Evolutionary conservation across 2,113 vertebrate species (phyloP), one percentile per base, ranked within the genome.

Genomic region (Prunella himalayana): DNA sequence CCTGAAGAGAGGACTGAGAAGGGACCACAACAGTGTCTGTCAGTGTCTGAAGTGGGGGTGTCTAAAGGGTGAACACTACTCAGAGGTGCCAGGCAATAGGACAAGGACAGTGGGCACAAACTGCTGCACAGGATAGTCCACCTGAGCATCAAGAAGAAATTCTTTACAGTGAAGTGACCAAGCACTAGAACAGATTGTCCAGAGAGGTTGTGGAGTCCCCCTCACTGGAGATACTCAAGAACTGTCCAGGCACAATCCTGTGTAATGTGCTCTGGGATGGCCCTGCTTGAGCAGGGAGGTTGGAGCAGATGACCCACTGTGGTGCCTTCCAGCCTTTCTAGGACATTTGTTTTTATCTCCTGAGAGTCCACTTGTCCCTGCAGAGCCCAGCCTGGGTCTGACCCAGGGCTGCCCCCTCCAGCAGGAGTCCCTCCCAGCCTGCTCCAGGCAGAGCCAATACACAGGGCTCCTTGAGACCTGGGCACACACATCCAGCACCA

Each of bases 391-490:
- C 1, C 10, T 37, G 76, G 53, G 19, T 42, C 57, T 60, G 56
- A 59, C 21, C 57, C 47, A 51, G 13, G 64, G 39, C 13, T 4
- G 2, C n/a, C 22, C 51, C 30, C 20, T 16, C 9, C 11, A 15
- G 17, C 50, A 45, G 37, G 21, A 50, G 20, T 10, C 8, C 9
- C 25, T 53, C 22, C 63, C 9, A 1, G 7, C 13, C 45, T 35
- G 41, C 53, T 61, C 21, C 0, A 0, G 53, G 35, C 49, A 82
- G 11, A 49, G 27, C 27, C 28, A 15, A 15, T 3, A 6, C 4
- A 2, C 1, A 1, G 10, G 7, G 39, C 4, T 90, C 19, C 20
- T 61, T 2, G 1, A 21, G 53, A 19, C 20, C 4, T 1, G 2
- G 18, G 11, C 28, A 73, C 28, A 80, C n/a, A 49, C 37, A 33